Conservation (phyloP, 2,888 invertebrate species). For the Dinocampus coccinellae region DNA sequence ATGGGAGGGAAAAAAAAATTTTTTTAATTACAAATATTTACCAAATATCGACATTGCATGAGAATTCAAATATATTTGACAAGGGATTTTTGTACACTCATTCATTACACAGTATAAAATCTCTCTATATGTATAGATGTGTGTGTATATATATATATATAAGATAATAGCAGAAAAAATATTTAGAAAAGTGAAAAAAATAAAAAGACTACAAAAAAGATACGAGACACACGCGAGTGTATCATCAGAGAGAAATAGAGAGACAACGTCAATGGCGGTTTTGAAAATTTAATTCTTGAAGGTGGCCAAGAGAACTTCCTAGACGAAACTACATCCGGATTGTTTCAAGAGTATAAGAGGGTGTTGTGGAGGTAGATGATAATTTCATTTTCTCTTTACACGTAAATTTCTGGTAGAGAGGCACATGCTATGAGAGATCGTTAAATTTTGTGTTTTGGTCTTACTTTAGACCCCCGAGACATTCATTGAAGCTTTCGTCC, state of each 20-base stretch:
- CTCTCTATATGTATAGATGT: too few relatives aligned
- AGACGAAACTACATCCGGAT: slow-evolving; percentile 34
- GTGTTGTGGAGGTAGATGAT: neutral
- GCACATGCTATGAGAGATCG: slow-evolving; percentile 27
- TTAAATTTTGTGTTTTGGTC: slow-evolving; percentile 32
- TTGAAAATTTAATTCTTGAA: slow-evolving; percentile 29
- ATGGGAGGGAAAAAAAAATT: neutral
- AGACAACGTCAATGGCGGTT: neutral
- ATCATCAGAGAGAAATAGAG: neutral
- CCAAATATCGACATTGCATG: too few relatives aligned
- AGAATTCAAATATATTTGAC: neutral
- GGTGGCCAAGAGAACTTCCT: slow-evolving; percentile 30
- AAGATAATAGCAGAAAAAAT: too few relatives aligned
- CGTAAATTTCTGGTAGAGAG: neutral
- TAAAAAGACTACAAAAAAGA: neutral
- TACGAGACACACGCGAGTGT: neutral
- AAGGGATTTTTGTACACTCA: too few relatives aligned
- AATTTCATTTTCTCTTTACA: slow-evolving; percentile 30
- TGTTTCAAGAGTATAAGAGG: neutral
- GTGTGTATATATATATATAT: too few relatives aligned
- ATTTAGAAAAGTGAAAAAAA: neutral
- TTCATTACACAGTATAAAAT: too few relatives aligned
- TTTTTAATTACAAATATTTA: neutral
- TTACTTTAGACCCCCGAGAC: slow-evolving; percentile 14
- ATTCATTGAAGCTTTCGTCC: neutral